Evolutionary conservation across 2,888 invertebrate species (phyloP), one percentile per base, ranked within the genome.

Genomic region (Steinernema hermaphroditum): DNA sequence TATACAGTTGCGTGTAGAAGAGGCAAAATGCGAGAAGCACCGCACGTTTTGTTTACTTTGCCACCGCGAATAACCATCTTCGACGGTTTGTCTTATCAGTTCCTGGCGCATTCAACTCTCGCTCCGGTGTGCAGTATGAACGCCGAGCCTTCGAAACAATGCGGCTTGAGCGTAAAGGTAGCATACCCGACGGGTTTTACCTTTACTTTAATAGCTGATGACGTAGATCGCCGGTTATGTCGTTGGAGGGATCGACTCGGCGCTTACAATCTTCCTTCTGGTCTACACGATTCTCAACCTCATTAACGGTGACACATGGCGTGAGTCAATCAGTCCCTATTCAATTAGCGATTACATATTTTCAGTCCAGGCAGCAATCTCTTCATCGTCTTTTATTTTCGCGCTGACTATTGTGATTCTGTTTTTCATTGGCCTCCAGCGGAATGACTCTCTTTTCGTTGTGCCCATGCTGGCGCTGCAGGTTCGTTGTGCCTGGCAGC

Each of bases 391-490:
- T 16, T 62, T 62, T 62, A 12, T n/a, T 32, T 62, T 62, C 62
- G 29, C 62, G 6, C n/a, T 62, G 16, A 27, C 29, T 32, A 62
- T 62, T 62, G 62, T 62, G 2, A 32, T 62, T 62, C 32, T 62
- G 8, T 62, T 62, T 27, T 62, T 62, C 62, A 19, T 62, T 16
- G 62, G 62, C 9, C 32, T 62, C 9, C 62, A 62, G 62, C 29
- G 29, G 32, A 62, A 62, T 62, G 62, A 74, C 2, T 74, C 78
- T 0, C 71, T 77, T 43, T 72, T 73, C 14, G 75, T 78, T 14
- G 71, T 76, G 49, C 80, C 80, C 29, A 78, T 80, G 76, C 70
- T 80, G 12, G 75, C 76, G 0, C 75, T 77, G 72, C 72, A 76
- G 69, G 80, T 80, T 44, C 27, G 6, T 24, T 16, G 22, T 0